Evolutionary conservation across 2,797 vertebrate genomes (phyloP), one percentile per base, ranked within the genome.

Genomic region (Aplochiton taeniatus): DNA sequence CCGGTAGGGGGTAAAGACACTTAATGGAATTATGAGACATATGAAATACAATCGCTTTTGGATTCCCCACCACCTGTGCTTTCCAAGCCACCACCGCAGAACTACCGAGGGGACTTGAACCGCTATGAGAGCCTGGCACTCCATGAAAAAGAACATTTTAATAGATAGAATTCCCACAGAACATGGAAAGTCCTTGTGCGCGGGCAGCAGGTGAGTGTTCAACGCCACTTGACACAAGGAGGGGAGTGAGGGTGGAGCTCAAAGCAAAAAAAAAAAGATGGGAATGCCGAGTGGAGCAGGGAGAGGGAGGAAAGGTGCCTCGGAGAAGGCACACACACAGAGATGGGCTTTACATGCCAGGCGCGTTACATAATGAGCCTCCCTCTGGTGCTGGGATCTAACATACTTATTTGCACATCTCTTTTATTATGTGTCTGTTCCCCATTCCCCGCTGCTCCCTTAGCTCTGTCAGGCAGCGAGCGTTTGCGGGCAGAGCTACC

Each of bases 21-120:
- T 69, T 76, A 73, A 76, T 74, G 66, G 77, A 77, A 77, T 84
- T 80, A 78, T 76, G 72, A 68, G 51, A 78, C 72, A 75, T 76
- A 75, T 70, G 17, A 62, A 70, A 77, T 87, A 76, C 65, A 64
- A 79, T 75, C 65, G 76, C 77, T 83, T 81, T 72, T 73, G 74
- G 78, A 83, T 83, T 83, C 80, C 75, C 56, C 60, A 56, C 67
- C 74, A 19, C 60, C 62, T 76, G 20, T 66, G 73, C 82, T 80
- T 41, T 11, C 17, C 17, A 41, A 18, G 12, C 19, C 13, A 9
- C 68, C 69, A 14, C 64, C n/a, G 49, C 74, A 77, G 72, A 74
- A 61, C 73, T 70, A 68, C 67, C 77, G 72, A 77, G 75, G 76
- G 76, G 75, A 72, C 8, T 80, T 76, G 73, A 83, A 73, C 59